Conservation (phyloP, 2,113 vertebrate species). For the Pluvianellus socialis region DNA sequence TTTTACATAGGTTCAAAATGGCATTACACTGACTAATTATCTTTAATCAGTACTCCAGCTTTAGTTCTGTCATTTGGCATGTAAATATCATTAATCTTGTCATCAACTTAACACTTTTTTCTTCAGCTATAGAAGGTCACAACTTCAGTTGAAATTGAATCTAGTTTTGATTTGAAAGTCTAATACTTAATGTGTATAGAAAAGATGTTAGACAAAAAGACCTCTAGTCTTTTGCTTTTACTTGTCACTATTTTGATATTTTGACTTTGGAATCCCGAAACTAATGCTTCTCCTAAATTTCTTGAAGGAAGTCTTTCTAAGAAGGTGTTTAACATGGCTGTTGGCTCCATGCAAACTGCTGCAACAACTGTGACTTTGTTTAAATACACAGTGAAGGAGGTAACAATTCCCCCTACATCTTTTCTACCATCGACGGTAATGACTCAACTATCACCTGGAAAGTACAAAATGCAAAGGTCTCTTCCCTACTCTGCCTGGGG, state of each 20-base stretch:
- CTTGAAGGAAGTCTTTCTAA: neutral
- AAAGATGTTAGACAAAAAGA: neutral
- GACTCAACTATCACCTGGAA: neutral
- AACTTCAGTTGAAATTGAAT: neutral
- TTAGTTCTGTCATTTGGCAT: conserved; percentile 57
- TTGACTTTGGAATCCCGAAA: neutral
- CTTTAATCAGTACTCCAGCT: conserved; percentile 56
- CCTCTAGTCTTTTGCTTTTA: neutral
- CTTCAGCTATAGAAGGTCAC: conserved; percentile 32
- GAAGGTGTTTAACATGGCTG: neutral
- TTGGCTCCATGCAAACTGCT: neutral
- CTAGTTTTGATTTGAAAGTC: conserved; percentile 22
- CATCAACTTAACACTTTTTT: conserved; percentile 32
- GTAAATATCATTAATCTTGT: conserved; percentile 68
- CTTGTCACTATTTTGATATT: neutral
- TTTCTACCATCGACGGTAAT: neutral
- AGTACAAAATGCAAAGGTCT: neutral
- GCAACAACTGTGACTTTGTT: neutral
- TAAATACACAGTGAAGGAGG: neutral
- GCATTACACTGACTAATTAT: conserved; percentile 53
- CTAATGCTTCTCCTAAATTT: neutral
- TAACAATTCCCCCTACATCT: neutral
- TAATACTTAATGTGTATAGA: neutral
- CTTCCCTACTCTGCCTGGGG: neutral
- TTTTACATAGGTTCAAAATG: conserved; percentile 46